Evolutionary conservation across 53 echinoderm and acorn worm species (phyloP), one percentile per base, ranked within the genome.

Genomic region (Henricia sp.): DNA sequence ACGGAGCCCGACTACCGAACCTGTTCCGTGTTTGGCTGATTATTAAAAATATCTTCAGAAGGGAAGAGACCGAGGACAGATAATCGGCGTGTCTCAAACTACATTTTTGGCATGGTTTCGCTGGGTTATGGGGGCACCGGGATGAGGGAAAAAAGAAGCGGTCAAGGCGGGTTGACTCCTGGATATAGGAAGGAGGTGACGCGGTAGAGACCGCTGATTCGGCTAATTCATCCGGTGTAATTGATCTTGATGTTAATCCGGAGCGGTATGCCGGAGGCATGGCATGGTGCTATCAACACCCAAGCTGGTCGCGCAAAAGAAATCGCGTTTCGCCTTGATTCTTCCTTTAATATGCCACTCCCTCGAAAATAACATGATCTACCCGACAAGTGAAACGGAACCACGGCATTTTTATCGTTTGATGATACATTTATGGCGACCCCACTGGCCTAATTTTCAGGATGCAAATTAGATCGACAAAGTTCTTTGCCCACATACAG

Each of bases 381-480:
- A 37, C 24, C 26, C 16, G 57, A 3, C 30, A 26, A 42, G 43
- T 48, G 54, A 54, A 19, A 4, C 23, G 39, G 21, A 35, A 76
- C 20, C 39, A 29, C 38, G 76, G 59, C 37, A 74, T 37, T 39
- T 58, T 58, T 29, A 38, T 38, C 76, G 27, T 59, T 54, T 29
- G 59, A 59, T 76, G 76, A 76, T 76, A 26, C 59, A 56, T 76
- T 57, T 23, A 28, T 55, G 4, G 38, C 37, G 28, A 6, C 13
- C 14, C 40, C 54, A 56, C 17, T 19, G 9, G 11, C 44, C 24
- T 46, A 37, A 11, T 17, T 43, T 46, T 4, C 4, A 19, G 21
- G 12, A 19, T 55, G 13, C 13, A 12, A 55, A 55, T 55, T 55
- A 23, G 12, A 20, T 14, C 56, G 56, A 55, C 56, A 16, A n/a